Evolutionary conservation across 1,140 invertebrate genomes (phyloP).

Genomic region (Lepeophtheirus salmonis): DNA sequence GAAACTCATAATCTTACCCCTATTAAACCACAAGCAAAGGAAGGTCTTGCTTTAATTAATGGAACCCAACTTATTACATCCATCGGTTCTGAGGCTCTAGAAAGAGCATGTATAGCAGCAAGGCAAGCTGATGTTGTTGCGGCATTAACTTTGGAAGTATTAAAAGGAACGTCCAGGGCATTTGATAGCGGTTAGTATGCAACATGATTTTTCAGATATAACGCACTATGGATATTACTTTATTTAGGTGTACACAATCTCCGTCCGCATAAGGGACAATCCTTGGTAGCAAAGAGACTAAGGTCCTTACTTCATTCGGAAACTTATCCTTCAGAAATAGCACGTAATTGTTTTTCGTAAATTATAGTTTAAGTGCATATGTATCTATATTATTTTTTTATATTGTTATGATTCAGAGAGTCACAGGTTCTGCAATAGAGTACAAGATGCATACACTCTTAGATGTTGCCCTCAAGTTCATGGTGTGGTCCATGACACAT

Average conservation of each 20-base stretch:
- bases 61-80: conserved; percentile 53
- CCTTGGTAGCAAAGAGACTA: conserved; percentile 39
- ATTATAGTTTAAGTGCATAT: neutral
- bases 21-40: conserved; percentile 42
- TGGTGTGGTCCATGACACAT: conserved; percentile 48
- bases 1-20: conserved; percentile 39
- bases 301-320: conserved; percentile 45
- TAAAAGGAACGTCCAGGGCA: conserved; percentile 48
- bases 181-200: conserved; percentile 40
- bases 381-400: neutral
- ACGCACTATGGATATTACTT: conserved; percentile 8
- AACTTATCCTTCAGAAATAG: conserved; percentile 46
- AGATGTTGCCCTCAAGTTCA: conserved; percentile 49
- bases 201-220: neutral
- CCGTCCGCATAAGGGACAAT: conserved; percentile 46
- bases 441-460: conserved; percentile 54
- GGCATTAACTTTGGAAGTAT: conserved; percentile 45
- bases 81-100: conserved; percentile 45
- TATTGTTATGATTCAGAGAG: too few species aligned
- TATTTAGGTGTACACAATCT: conserved; percentile 41
- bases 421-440: conserved; percentile 46
- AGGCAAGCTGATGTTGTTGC: conserved; percentile 50
- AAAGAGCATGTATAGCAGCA: conserved; percentile 39
- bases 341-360: conserved; percentile 34
- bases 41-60: conserved; percentile 51